A percentile compares a stretch with the other conserved stretches of the same genome.
Evolutionary conservation across 1,140 invertebrate genomes (phyloP).

Genomic region (Anoplolepis gracilipes): DNA sequence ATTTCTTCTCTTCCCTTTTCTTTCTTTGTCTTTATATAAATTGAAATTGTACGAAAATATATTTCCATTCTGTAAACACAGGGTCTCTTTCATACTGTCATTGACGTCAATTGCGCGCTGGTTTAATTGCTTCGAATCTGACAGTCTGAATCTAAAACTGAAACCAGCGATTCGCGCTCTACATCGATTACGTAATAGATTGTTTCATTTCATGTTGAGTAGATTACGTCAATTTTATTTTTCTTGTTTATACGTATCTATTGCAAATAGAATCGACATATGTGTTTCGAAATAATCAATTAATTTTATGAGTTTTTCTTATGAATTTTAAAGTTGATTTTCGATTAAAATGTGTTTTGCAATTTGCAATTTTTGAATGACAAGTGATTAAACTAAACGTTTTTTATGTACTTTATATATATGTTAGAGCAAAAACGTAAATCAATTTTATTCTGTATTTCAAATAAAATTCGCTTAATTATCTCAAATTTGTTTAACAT

Average conservation of each 20-base stretch:
- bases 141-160: background rate
- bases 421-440: background rate
- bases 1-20: too few relatives aligned
- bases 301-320: background rate
- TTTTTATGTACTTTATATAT: background rate
- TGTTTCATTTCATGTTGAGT: background rate
- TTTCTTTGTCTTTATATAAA: background rate
- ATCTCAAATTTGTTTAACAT: background rate
- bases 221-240: background rate
- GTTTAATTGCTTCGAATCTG: slow-evolving; percentile 46
- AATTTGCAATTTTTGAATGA: background rate
- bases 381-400: slow-evolving; percentile 9
- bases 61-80: slow-evolving; percentile 4
- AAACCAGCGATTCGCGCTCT: background rate
- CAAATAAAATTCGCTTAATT: background rate
- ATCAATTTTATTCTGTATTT: background rate
- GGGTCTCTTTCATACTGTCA: slow-evolving; percentile 22
- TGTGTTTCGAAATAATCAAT: background rate
- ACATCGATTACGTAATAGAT: background rate
- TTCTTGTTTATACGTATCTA: background rate
- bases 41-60: slow-evolving; percentile 32
- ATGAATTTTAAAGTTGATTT: background rate
- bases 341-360: slow-evolving; percentile 20
- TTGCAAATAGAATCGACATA: background rate
- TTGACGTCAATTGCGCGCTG: slow-evolving; percentile 52